Conservation (phyloP, 2,113 vertebrate genomes). For the Pollimyrus isidori region DNA sequence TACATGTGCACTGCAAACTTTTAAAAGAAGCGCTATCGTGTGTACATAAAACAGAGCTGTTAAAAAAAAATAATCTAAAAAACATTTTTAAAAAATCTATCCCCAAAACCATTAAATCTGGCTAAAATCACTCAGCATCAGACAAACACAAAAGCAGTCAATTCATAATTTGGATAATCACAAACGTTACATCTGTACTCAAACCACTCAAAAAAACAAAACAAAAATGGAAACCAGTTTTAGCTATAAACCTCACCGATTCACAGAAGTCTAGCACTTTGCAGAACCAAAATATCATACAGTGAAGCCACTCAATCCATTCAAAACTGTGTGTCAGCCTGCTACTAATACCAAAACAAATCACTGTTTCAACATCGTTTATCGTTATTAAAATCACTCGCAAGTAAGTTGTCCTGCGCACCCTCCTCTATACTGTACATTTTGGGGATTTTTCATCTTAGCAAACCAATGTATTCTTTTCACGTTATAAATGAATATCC, state of each 20-base stretch:
- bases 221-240: neutral
- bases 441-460: neutral
- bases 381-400: neutral
- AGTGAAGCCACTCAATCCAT: conserved; percentile 30
- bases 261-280: neutral
- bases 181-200: neutral
- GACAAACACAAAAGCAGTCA: neutral
- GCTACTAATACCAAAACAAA: conserved; percentile 24
- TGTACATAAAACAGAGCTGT: neutral
- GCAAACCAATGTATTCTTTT: neutral
- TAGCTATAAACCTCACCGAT: neutral
- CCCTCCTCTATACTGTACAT: neutral
- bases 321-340: conserved; percentile 25
- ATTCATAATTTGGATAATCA: neutral
- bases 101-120: neutral
- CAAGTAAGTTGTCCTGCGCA: neutral
- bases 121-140: conserved; percentile 7
- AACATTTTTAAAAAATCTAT: neutral
- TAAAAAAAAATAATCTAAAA: neutral
- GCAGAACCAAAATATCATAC: conserved; percentile 12
- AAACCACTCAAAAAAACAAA: neutral
- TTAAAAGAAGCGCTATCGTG: neutral
- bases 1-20: neutral
- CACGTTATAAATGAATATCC: conserved; percentile 19
- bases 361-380: neutral